Conservation (phyloP, 2,888 invertebrate species). For the Stenolophus ochropezus region DNA sequence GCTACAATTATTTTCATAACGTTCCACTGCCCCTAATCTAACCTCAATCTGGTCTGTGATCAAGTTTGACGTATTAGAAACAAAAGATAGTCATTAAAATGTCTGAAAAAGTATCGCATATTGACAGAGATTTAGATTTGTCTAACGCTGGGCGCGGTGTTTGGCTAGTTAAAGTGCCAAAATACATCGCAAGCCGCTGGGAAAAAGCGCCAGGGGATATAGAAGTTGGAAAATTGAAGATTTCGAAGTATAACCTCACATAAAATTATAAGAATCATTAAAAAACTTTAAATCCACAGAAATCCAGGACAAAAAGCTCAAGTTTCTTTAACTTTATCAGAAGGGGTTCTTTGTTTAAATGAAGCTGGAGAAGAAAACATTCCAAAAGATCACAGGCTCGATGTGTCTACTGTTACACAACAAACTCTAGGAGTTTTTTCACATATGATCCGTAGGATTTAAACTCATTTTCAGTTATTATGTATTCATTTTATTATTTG, state of each 20-base stretch:
- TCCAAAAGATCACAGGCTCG: slow-evolving; percentile 93
- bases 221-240: slow-evolving; percentile 95
- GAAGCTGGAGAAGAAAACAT: slow-evolving; percentile 87
- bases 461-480: background rate
- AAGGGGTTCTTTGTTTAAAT: slow-evolving; percentile 85
- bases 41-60: background rate
- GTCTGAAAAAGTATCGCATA: slow-evolving; percentile 72
- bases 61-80: background rate
- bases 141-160: slow-evolving; percentile 93
- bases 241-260: slow-evolving; percentile 78
- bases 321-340: slow-evolving; percentile 89
- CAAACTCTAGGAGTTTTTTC: slow-evolving; percentile 96
- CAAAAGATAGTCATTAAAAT: background rate
- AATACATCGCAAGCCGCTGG: slow-evolving; percentile 97
- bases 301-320: slow-evolving; percentile 87
- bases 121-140: slow-evolving; percentile 89
- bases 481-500: background rate
- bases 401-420: slow-evolving; percentile 91
- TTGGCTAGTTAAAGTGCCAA: slow-evolving; percentile 97
- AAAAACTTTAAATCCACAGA: slow-evolving; percentile 68
- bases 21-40: no score
- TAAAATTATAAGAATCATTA: background rate
- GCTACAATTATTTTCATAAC: no score
- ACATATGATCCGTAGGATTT: slow-evolving; percentile 83
- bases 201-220: slow-evolving; percentile 92